Evolutionary conservation across 1,140 invertebrate genomes (phyloP).

Genomic region (Sminthurinus signatus): DNA sequence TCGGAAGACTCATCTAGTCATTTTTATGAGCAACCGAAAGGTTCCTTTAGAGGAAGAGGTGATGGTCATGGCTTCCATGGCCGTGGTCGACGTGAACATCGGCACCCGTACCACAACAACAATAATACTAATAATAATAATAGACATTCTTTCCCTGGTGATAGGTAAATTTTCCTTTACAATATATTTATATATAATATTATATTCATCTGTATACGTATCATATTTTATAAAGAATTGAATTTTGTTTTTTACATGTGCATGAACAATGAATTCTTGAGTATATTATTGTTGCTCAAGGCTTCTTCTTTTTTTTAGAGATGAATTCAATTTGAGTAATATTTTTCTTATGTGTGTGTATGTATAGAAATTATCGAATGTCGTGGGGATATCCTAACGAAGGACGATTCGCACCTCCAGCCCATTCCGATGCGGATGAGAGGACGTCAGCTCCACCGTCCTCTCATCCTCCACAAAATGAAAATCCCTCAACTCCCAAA

Average conservation of each 20-base stretch:
- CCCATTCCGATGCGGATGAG: slow-evolving; percentile 36
- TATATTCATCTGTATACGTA: background rate
- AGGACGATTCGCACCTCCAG: slow-evolving; percentile 37
- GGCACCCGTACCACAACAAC: slow-evolving; percentile 13
- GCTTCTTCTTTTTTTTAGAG: too few relatives aligned
- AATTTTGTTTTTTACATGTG: too few relatives aligned
- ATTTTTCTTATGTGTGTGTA: too few relatives aligned
- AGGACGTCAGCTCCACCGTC: slow-evolving; percentile 25
- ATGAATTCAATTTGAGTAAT: too few relatives aligned
- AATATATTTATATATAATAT: too few relatives aligned
- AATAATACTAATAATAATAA: too few relatives aligned
- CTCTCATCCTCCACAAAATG: slow-evolving; percentile 28
- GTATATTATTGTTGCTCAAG: too few relatives aligned
- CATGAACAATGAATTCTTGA: too few relatives aligned
- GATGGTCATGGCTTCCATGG: slow-evolving; percentile 39
- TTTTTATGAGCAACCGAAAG: slow-evolving; percentile 41
- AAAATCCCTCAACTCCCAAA: slow-evolving; percentile 27
- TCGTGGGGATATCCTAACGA: slow-evolving; percentile 37
- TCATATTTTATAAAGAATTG: background rate
- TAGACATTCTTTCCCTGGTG: slow-evolving; percentile 28
- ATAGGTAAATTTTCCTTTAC: slow-evolving; percentile 23
- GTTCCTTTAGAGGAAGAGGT: slow-evolving; percentile 39
- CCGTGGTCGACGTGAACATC: slow-evolving; percentile 36
- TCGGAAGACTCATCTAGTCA: slow-evolving; percentile 41
- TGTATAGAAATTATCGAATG: slow-evolving; percentile 27